Evolutionary conservation across 2,113 vertebrate species (phyloP).

Genomic region (Turdus rufiventris): DNA sequence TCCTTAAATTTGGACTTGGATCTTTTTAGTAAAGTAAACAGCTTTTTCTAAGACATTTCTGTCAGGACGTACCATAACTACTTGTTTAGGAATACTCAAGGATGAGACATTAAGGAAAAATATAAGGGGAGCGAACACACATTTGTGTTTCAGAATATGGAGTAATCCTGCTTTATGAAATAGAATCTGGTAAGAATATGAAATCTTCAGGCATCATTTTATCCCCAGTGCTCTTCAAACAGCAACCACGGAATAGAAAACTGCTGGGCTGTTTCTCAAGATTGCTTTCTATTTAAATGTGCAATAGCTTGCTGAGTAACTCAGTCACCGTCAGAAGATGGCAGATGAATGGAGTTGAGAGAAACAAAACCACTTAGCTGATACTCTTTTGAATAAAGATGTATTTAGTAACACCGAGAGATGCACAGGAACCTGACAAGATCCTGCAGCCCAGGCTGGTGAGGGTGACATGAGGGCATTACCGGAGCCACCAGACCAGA

Average conservation of each 20-base stretch:
- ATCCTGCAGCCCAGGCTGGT: fast-evolving
- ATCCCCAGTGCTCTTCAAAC: neutral
- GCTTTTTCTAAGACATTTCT: neutral
- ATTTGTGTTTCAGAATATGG: neutral
- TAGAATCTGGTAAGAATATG: neutral
- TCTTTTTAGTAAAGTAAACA: neutral
- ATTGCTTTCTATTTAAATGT: neutral
- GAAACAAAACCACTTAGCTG: neutral
- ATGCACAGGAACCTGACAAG: neutral
- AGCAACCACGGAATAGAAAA: neutral
- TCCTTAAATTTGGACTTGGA: neutral
- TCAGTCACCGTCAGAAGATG: neutral
- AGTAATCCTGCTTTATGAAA: neutral
- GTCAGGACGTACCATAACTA: neutral
- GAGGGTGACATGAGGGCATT: fast-evolving
- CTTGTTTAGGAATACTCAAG: neutral
- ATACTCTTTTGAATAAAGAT: neutral
- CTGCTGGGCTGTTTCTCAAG: neutral
- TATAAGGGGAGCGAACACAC: fast-evolving
- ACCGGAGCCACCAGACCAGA: fast-evolving
- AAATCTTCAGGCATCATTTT: neutral
- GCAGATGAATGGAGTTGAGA: neutral
- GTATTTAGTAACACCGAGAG: neutral
- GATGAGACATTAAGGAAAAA: neutral
- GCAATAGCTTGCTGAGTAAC: neutral